A percentile compares a stretch with the other conserved stretches of the same genome.
Conservation (phyloP, 2,797 vertebrate species). For the Tolypeutes matacus region DNA sequence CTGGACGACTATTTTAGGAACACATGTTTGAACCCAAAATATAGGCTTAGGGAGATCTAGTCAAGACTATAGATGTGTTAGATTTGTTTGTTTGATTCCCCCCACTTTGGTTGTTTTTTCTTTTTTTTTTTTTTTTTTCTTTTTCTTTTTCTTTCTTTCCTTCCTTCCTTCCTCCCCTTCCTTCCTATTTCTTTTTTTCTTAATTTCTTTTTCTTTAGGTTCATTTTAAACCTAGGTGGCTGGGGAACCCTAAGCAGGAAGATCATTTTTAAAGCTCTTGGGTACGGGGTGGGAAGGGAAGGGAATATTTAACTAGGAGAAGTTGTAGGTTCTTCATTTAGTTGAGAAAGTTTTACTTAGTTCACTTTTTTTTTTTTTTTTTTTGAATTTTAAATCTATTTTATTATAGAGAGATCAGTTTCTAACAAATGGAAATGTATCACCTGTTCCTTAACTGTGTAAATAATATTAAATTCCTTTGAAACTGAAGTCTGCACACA, state of each 20-base stretch:
- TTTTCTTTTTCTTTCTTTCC: too few relatives aligned
- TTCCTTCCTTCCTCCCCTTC: too few relatives aligned
- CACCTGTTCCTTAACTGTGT: too few relatives aligned
- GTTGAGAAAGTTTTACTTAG: constrained; percentile 54
- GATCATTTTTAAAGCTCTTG: constrained; percentile 9
- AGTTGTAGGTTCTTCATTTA: constrained; percentile 39
- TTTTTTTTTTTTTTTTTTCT: too few relatives aligned
- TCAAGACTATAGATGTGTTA: constrained; percentile 31
- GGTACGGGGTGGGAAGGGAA: not conserved
- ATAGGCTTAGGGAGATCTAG: not conserved
- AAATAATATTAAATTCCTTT: too few relatives aligned
- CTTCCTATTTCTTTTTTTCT: too few relatives aligned
- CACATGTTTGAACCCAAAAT: constrained; percentile 18
- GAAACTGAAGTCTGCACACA: constrained; percentile 71
- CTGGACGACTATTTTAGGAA: constrained; percentile 3
- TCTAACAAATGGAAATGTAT: too few relatives aligned
- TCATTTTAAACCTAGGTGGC: constrained; percentile 5
- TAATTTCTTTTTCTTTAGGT: not conserved
- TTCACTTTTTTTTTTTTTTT: too few relatives aligned
- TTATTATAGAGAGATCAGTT: too few relatives aligned
- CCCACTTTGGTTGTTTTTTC: too few relatives aligned
- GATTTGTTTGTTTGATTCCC: not conserved
- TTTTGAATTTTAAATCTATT: too few relatives aligned
- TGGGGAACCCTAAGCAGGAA: not conserved
- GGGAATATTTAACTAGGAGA: constrained; percentile 25